Evolutionary conservation across 2,797 vertebrate species (phyloP), one percentile per base, ranked within the genome.

Genomic region (Tachyglossus aculeatus): DNA sequence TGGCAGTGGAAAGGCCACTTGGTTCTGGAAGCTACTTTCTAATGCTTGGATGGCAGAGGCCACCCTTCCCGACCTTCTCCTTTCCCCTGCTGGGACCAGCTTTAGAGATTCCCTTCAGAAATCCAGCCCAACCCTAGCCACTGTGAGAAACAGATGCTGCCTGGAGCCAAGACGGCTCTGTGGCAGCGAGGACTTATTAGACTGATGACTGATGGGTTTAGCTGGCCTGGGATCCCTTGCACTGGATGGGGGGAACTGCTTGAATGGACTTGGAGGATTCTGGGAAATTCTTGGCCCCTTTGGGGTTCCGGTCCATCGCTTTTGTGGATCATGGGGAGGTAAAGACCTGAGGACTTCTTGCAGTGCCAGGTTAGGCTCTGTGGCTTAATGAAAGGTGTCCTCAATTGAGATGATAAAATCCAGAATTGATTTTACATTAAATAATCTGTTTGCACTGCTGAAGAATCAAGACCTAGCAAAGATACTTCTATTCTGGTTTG

Each of bases 311-410:
- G n/a, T n/a, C n/a, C n/a, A n/a, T n/a, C n/a, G n/a, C n/a, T n/a
- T n/a, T n/a, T n/a, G n/a, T n/a, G n/a, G n/a, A n/a, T n/a, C n/a
- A n/a, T n/a, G n/a, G n/a, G n/a, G 44, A 18, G 36, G 22, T 41
- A 10, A 11, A 48, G 7, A 31, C 39, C 31, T 41, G 48, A 22
- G 36, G 22, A 53, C 39, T 27, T 36, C 58, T 60, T 47, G 51
- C 40, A 72, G 52, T n/a, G 50, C 25, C 65, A 82, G 48, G 67
- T 66, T 71, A 82, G 71, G 74, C 71, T 80, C 74, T 75, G 55
- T 58, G 73, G 64, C 48, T 3, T 63, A 63, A 37, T 51, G 44
- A 43, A 56, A 63, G 62, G 2, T 31, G 37, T 70, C 67, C 41
- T 29, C 25, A 70, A 53, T 38, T 7, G 27, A 0, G 6, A 50